Base-by-base conservation (phyloP, 2,113 vertebrate genomes). In the Phasianus colchicus region DNA sequence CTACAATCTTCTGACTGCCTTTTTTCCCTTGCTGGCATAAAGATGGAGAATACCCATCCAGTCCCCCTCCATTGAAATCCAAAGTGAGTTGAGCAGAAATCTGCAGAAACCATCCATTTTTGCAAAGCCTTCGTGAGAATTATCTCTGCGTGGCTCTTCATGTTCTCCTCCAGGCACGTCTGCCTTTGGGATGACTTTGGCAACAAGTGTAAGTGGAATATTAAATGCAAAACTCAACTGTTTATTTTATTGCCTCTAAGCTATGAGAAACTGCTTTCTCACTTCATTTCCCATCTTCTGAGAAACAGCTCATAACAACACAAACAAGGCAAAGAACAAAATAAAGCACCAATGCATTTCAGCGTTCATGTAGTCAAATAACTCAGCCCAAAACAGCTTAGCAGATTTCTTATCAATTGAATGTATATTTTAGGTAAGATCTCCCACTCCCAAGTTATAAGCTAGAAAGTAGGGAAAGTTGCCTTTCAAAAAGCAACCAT, bases 251-350 rank as follows among this genome's bases (percentile, higher is more conserved):
- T 80, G 47, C 61, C 64, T 77, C 70, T 36, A 92, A 76, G 38
- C 42, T 70, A 60, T 5, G 9, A 52, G 70, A 73, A 94, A 74
- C 9, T 29, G 1, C 20, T 80, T 87, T 80, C 64, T 85, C 85
- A 88, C 67, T 91, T 94, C 16, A 77, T 73, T 96, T 91, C 20
- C 45, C 18, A 19, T 75, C 60, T 43, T 79, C 48, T 83, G 84
- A 91, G 63, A 76, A 71, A 76, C 2, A 0, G 50, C 13, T 48
- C 36, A 52, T 11, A 54, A 88, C 60, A 86, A 13, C 29, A 73
- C 50, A 79, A 57, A 67, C 27, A 66, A 74, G 36, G 21, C 64
- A 79, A 75, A 6, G 27, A 91, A 60, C 24, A 80, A 73, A 73
- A 72, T 25, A 84, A 9, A 73, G n/a, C 0, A 4, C 9, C 61